Conservation (phyloP, 92 coral and sea anemone genomes). For the Chrysogorgia sp. region DNA sequence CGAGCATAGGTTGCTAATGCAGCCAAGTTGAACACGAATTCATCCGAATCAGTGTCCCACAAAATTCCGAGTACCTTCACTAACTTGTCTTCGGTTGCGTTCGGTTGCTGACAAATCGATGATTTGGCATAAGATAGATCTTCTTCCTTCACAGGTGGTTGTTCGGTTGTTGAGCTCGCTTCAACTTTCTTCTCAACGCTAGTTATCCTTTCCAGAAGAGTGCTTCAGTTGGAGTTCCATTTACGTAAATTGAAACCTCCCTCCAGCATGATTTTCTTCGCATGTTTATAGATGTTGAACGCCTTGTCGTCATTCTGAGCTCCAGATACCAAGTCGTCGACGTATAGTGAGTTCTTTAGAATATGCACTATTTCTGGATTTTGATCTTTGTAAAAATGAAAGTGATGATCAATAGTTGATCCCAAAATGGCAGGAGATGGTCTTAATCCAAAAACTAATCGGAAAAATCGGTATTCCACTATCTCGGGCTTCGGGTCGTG, state of each 20-base stretch:
- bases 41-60: constrained; percentile 50
- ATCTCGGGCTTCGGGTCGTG: constrained; percentile 35
- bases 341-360: constrained; percentile 32
- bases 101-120: constrained; percentile 23
- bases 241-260: constrained; percentile 41
- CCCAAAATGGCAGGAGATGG: constrained; percentile 51
- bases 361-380: constrained; percentile 28
- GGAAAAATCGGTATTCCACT: constrained; percentile 38
- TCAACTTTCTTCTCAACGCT: neutral
- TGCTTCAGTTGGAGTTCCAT: constrained; percentile 35
- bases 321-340: constrained; percentile 40
- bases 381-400: constrained; percentile 18
- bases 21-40: constrained; percentile 49
- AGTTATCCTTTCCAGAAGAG: neutral
- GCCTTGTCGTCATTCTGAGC: constrained; percentile 28
- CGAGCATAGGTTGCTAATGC: constrained; percentile 47
- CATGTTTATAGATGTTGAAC: constrained; percentile 19
- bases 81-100: constrained; percentile 16
- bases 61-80: constrained; percentile 48
- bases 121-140: neutral
- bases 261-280: constrained; percentile 22
- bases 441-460: constrained; percentile 42
- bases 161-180: neutral
- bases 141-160: neutral
- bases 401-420: constrained; percentile 43